Base-by-base conservation (phyloP, 2,797 vertebrate genomes). In the Halcyon smyrnensis region DNA sequence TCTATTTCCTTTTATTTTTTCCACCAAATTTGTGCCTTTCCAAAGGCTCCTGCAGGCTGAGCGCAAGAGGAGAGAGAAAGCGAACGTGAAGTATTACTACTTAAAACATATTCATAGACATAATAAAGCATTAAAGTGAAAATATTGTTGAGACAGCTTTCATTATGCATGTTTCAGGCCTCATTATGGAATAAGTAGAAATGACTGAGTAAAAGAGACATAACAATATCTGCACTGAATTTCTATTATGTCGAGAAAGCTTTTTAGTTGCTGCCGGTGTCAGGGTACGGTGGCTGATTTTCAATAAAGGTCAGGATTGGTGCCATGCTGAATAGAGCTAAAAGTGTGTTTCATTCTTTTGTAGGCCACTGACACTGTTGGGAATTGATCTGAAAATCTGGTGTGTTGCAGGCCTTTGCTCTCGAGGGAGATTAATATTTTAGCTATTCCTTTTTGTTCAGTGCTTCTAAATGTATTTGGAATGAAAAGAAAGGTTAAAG, bases 61-160 rank as follows among this genome's bases (percentile, higher is more conserved):
- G 89, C 46, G 1, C 81, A 24, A 86, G 94, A 76, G 88, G 89
- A 96, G 84, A 93, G 80, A 67, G 77, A 77, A 81, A 91, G 87
- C 14, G 23, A 93, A 97, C 46, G 80, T 97, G 96, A 97, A 98
- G 95, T 98, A 98, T 99, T 98, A 97, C 98, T 98, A 98, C 98
- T 99, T 98, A 96, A 95, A 98, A 96, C 97, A 96, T 98, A 98
- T 97, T 98, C 98, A 97, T 95, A 98, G 98, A 99, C 98, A 99
- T 99, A 99, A 99, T 98, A 98, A 98, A 98, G 98, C 98, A 99
- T 99, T 99, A 99, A 98, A 98, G 98, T 98, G 98, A 98, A 99
- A 99, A 99, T 99, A 99, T 98, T 98, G 98, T 98, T 98, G 98
- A 98, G 99, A 98, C 99, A 99, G 99, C 98, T 99, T 98, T 99